A percentile compares a stretch with the other conserved stretches of the same genome.
These are phyloP conservation scores for Asobara japonica DNA, from an alignment of 1,140 invertebrate species.

Conservation along the genomic window DNA sequence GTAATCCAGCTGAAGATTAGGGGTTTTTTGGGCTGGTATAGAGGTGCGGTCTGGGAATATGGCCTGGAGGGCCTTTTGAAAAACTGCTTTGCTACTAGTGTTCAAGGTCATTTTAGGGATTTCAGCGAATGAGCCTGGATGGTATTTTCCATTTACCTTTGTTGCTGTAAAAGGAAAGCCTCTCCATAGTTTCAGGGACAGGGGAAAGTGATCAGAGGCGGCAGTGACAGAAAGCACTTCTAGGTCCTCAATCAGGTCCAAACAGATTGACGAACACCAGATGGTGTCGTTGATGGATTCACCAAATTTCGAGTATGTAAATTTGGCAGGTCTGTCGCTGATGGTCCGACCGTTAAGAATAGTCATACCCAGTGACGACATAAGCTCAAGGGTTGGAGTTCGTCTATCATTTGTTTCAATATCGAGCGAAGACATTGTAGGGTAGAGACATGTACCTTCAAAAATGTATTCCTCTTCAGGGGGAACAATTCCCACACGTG, in stretches of 20 bases:
- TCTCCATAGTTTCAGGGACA: neutral
- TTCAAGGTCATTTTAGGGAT: neutral
- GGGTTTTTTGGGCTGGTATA: no score
- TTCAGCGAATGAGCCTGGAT: no score
- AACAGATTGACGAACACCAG: neutral
- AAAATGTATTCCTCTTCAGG: neutral
- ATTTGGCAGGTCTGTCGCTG: conserved; percentile 6
- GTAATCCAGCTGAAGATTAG: neutral
- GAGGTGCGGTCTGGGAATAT: no score
- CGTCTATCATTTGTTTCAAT: neutral
- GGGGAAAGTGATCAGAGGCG: conserved; percentile 17
- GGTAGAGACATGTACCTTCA: neutral
- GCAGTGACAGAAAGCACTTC: neutral
- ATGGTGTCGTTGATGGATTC: neutral
- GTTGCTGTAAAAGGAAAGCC: neutral
- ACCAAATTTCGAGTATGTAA: neutral
- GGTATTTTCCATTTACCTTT: neutral
- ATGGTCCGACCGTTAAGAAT: neutral
- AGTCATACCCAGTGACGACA: conserved; percentile 3
- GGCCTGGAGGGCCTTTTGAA: no score
- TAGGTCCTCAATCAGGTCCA: neutral
- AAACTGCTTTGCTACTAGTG: neutral
- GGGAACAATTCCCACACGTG: neutral
- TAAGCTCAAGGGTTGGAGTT: neutral
- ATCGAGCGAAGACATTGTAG: neutral